Conservation (phyloP, 1,140 invertebrate species). For the Dysdera silvatica region DNA sequence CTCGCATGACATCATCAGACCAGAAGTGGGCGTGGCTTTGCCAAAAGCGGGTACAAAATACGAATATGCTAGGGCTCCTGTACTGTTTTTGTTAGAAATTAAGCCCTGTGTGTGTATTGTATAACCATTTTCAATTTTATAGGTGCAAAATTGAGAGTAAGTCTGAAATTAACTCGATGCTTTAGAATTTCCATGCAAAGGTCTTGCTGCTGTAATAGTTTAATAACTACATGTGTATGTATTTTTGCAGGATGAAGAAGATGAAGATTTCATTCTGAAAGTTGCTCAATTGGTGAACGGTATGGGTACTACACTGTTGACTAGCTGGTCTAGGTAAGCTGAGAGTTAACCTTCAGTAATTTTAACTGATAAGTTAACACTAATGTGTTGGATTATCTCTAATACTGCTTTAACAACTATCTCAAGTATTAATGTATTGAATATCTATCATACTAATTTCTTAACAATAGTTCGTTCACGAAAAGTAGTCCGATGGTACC, state of each 20-base stretch:
- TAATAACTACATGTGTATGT: not conserved
- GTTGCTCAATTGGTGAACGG: slow-evolving; percentile 50
- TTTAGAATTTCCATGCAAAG: too few species aligned
- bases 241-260: slow-evolving; percentile 40
- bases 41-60: too few species aligned
- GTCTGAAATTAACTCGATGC: too few species aligned
- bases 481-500: too few species aligned
- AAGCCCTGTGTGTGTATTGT: too few species aligned
- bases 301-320: slow-evolving; percentile 42
- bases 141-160: too few species aligned
- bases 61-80: too few species aligned
- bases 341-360: not conserved
- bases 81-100: too few species aligned
- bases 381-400: not conserved
- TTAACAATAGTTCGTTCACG: not conserved
- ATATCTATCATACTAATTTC: not conserved
- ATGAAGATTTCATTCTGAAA: slow-evolving; percentile 50
- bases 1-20: too few species aligned
- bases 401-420: not conserved
- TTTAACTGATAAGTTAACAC: not conserved
- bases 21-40: too few species aligned
- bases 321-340: slow-evolving; percentile 21
- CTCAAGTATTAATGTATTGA: not conserved
- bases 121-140: too few species aligned
- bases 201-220: not conserved